A percentile compares a stretch with the other conserved stretches of the same genome.
Conservation (phyloP, 2,888 invertebrate species). For the Heteropelma amictum region DNA sequence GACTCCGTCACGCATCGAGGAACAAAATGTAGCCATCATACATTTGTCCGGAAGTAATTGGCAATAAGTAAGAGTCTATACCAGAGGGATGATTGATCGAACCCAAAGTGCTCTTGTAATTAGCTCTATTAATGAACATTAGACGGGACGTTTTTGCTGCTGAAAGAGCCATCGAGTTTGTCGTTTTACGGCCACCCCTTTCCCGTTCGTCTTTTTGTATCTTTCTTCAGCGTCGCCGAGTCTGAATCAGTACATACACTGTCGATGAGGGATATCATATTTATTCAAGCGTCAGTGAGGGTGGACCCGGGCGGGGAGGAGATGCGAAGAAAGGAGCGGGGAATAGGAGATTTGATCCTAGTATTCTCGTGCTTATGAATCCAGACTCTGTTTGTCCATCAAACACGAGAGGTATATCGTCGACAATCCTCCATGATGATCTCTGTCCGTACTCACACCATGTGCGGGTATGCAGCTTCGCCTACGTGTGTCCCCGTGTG, state of each 20-base stretch:
- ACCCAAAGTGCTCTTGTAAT: neutral
- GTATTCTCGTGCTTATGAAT: neutral
- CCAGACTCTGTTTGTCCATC: constrained; percentile 11
- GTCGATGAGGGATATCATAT: too few species aligned
- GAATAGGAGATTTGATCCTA: neutral
- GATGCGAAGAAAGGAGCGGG: neutral
- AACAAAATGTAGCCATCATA: neutral
- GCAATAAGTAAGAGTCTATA: neutral
- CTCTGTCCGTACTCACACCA: neutral
- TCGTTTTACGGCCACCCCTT: neutral
- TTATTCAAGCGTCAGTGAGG: too few species aligned
- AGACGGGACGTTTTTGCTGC: neutral
- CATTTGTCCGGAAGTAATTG: neutral
- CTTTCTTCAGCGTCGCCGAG: too few species aligned
- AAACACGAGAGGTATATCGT: neutral
- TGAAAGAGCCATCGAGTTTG: neutral
- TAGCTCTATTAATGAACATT: neutral
- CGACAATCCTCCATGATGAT: neutral
- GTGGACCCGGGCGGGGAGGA: neutral
- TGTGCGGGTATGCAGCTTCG: too few species aligned
- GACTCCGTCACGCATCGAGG: too few species aligned
- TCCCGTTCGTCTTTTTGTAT: neutral
- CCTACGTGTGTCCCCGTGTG: neutral
- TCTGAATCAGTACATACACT: neutral
- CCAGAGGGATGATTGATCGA: too few species aligned